phyloP scores from a whole-genome alignment of 2,113 vertebrate species.

The Larimichthys crocea region DNA sequence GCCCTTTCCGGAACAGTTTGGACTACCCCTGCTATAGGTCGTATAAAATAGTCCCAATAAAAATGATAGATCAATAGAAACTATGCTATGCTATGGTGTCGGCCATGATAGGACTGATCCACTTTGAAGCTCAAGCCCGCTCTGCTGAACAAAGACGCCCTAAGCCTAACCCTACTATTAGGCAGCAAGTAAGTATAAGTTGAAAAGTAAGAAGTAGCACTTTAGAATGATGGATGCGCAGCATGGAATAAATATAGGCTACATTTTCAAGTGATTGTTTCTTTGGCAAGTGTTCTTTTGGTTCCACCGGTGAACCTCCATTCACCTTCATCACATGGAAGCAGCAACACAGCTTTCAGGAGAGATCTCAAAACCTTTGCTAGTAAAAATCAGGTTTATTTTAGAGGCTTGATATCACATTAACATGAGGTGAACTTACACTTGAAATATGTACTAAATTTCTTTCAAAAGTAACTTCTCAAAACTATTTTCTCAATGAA shows the following conservation, averaged over 20 bases:
- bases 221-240: not conserved
- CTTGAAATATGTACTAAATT: not conserved
- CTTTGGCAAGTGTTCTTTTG: not conserved
- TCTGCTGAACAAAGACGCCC: too few species aligned
- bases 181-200: not conserved
- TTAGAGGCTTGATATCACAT: not conserved
- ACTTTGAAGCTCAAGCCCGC: too few species aligned
- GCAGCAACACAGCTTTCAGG: not conserved
- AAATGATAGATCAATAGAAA: too few species aligned
- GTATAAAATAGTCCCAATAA: too few species aligned
- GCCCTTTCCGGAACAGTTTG: too few species aligned
- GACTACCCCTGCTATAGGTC: too few species aligned
- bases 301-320: not conserved
- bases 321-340: not conserved
- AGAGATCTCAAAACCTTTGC: not conserved
- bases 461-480: constrained; percentile 19
- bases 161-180: too few species aligned
- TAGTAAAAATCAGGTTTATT: not conserved
- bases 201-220: not conserved
- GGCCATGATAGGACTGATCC: too few species aligned
- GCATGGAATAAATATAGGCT: not conserved
- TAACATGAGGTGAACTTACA: not conserved
- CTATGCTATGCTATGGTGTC: too few species aligned
- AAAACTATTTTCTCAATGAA: not conserved
- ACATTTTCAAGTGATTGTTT: not conserved